These are phyloP conservation scores for Sebastes jordani DNA, from an alignment of 2,797 vertebrate genomes.

Conservation along the genomic window DNA sequence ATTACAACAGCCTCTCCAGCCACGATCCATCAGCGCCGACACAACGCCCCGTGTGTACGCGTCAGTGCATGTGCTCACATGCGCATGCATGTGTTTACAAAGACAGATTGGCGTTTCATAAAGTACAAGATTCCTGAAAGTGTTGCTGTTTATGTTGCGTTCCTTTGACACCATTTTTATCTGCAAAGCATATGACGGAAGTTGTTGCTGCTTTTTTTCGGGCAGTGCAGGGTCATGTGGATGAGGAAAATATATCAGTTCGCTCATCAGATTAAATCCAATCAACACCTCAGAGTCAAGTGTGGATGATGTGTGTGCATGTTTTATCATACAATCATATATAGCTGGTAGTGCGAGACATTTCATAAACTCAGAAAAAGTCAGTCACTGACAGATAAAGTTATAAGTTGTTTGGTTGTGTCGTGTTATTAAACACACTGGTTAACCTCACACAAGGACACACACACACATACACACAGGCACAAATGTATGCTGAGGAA, in stretches of 20 bases:
- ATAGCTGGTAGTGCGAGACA: constrained; percentile 47
- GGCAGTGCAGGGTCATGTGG: constrained; percentile 11
- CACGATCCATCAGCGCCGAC: constrained; percentile 70
- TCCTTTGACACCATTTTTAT: constrained; percentile 41
- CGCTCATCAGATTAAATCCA: constrained; percentile 43
- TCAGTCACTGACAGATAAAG: not conserved
- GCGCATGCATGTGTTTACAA: constrained; percentile 5
- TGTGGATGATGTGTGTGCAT: constrained; percentile 11
- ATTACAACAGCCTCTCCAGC: constrained; percentile 73
- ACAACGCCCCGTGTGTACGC: constrained; percentile 22
- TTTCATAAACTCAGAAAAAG: constrained; percentile 18
- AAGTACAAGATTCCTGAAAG: constrained; percentile 48
- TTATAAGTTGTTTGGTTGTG: not conserved
- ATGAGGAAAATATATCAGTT: constrained; percentile 35
- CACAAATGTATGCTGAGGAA: constrained; percentile 10
- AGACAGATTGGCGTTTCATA: constrained; percentile 43
- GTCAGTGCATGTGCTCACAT: not conserved
- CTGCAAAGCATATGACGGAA: constrained; percentile 38
- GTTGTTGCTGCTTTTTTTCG: constrained; percentile 33
- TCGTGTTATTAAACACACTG: not conserved
- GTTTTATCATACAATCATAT: constrained; percentile 35
- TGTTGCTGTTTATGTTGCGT: constrained; percentile 44
- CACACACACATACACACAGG: not conserved
- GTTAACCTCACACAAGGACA: not conserved
- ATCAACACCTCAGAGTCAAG: constrained; percentile 62